Base-by-base conservation (phyloP, 1,140 invertebrate species). In the Dryas iulia region DNA sequence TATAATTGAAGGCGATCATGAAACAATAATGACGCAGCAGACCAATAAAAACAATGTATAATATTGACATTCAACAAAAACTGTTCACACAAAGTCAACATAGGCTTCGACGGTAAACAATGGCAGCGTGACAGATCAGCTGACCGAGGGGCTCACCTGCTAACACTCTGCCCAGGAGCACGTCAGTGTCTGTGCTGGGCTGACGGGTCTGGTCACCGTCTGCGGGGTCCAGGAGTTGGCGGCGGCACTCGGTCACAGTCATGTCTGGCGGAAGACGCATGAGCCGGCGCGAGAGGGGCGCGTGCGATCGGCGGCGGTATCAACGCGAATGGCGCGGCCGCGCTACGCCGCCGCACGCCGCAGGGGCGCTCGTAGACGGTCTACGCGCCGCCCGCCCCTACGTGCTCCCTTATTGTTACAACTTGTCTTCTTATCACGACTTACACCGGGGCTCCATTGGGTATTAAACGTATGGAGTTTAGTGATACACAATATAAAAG, bases 161-260 rank as follows among this genome's bases (percentile, higher is more conserved):
- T 62, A 94, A 82, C 28, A 94, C 93, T 76, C 92, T 82, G 72
- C 93, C 93, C 59, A 94, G 89, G 21, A 94, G 89, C 65, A 93
- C 87, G 59, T 94, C 93, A 69, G 90, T 86, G 76, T 93, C 93
- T 47, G 82, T 87, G 62, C 81, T 78, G 10, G 71, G 59, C 11
- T 74, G 72, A 5, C 82, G 74, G 26, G 74, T 73, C 6, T 79
- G 79, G 39, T 73, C 72, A 57, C 66, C 69, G 65, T 77, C 77
- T 52, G 47, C 56, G 70, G 77, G 78, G 53, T 78, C 74, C 76
- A 70, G 83, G 39, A 77, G 79, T 56, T 76, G 83, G 63, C 77
- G 83, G 68, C 77, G 81, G 74, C 82, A 86, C 84, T 91, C 89
- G 58, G 89, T 91, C 74, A 90, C 85, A 78, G 88, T 90, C 88